These are phyloP conservation scores for Orientallactaga sibirica DNA, from an alignment of 2,797 vertebrate species.

Conservation along the genomic window DNA sequence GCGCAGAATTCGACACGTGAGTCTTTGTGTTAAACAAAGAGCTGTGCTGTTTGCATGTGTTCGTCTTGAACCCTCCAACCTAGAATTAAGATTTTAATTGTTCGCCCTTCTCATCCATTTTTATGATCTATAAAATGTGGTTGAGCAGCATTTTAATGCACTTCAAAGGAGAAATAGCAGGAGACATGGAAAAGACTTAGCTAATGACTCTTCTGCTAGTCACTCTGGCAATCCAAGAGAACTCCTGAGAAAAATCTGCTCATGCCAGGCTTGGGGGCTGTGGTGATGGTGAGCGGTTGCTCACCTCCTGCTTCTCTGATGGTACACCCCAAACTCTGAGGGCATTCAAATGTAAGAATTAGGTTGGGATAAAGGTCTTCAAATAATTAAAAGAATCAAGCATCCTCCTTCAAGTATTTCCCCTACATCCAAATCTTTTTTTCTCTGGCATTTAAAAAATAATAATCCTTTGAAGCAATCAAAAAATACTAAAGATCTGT, in stretches of 20 bases:
- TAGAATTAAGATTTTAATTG: constrained; percentile 57
- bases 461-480: constrained; percentile 30
- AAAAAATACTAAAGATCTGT: constrained; percentile 15
- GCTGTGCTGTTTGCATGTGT: constrained; percentile 74
- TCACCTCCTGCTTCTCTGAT: not conserved
- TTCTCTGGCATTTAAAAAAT: not conserved
- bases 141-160: constrained; percentile 60
- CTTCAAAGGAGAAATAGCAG: constrained; percentile 69
- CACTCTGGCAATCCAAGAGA: constrained; percentile 58
- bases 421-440: not conserved
- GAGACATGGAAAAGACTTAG: constrained; percentile 71
- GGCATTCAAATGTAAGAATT: not conserved
- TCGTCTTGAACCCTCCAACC: constrained; percentile 61
- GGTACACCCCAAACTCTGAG: not conserved
- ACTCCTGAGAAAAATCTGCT: constrained; percentile 62
- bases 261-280: not conserved
- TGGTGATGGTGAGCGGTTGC: not conserved
- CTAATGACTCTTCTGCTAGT: constrained; percentile 68
- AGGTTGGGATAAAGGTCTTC: constrained; percentile 22
- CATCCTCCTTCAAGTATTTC: constrained; percentile 7
- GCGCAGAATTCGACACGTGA: constrained; percentile 86
- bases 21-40: constrained; percentile 89
- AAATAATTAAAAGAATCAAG: constrained; percentile 7
- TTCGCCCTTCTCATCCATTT: not conserved
- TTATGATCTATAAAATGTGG: constrained; percentile 17